Evolutionary conservation across 2,113 vertebrate species (phyloP).

Genomic region (Procapra przewalskii): DNA sequence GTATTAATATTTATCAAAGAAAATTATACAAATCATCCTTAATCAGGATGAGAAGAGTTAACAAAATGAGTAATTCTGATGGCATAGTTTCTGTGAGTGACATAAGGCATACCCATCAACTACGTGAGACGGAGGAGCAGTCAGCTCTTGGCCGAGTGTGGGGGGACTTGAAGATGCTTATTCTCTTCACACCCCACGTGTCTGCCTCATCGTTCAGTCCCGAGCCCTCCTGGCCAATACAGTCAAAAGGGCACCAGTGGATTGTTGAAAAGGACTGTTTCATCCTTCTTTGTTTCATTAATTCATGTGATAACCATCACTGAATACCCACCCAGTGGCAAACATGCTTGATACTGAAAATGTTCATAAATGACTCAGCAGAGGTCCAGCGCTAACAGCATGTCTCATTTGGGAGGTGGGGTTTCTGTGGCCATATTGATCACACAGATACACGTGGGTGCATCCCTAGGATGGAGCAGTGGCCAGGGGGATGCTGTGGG

Average conservation of each 20-base stretch:
- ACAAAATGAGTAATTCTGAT: background rate
- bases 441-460: fast-evolving
- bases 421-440: background rate
- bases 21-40: background rate
- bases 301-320: background rate
- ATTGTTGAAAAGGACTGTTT: background rate
- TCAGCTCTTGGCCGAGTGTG: background rate
- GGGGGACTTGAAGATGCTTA: fast-evolving
- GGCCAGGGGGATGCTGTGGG: no score
- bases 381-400: background rate
- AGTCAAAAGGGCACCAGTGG: fast-evolving
- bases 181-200: fast-evolving
- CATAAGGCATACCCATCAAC: background rate
- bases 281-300: background rate
- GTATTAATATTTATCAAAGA: background rate
- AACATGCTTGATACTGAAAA: background rate
- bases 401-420: background rate
- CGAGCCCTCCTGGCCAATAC: fast-evolving
- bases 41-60: background rate
- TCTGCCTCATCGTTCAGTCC: fast-evolving
- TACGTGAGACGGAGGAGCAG: background rate
- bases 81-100: background rate
- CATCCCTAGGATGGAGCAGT: fast-evolving
- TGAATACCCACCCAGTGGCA: background rate
- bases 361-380: background rate